phyloP scores from a whole-genome alignment of 2,797 vertebrate species.

The Tympanoctomys barrerae region DNA sequence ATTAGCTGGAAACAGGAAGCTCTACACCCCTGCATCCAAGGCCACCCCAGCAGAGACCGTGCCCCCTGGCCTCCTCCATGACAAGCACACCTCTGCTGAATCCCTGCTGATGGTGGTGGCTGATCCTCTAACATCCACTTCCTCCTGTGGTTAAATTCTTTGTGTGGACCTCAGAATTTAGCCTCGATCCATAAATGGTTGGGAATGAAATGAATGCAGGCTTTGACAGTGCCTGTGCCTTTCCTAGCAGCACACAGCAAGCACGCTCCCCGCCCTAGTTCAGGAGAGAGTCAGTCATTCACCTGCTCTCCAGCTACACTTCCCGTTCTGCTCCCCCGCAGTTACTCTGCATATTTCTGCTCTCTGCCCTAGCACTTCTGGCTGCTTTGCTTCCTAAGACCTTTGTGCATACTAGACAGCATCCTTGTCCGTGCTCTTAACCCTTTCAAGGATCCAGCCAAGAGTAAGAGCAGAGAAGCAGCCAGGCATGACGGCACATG shows the following conservation, averaged over 20 bases:
- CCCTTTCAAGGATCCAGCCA: neutral
- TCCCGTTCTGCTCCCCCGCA: slow-evolving; percentile 31
- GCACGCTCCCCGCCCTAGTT: neutral
- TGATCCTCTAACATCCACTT: neutral
- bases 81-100: neutral
- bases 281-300: slow-evolving; percentile 58
- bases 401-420: neutral
- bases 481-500: neutral
- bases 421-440: slow-evolving; percentile 33
- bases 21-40: neutral
- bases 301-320: neutral
- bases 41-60: neutral
- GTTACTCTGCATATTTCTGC: slow-evolving; percentile 20
- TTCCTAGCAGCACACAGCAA: neutral
- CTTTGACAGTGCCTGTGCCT: neutral
- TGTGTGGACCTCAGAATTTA: neutral
- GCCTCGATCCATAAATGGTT: neutral
- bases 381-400: slow-evolving; percentile 57
- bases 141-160: neutral
- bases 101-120: neutral
- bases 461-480: neutral
- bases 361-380: slow-evolving; percentile 52
- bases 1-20: neutral
- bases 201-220: neutral
- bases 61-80: neutral